These are phyloP conservation scores for Tiliqua scincoides DNA, from an alignment of 2,113 vertebrate genomes.

Conservation along the genomic window DNA sequence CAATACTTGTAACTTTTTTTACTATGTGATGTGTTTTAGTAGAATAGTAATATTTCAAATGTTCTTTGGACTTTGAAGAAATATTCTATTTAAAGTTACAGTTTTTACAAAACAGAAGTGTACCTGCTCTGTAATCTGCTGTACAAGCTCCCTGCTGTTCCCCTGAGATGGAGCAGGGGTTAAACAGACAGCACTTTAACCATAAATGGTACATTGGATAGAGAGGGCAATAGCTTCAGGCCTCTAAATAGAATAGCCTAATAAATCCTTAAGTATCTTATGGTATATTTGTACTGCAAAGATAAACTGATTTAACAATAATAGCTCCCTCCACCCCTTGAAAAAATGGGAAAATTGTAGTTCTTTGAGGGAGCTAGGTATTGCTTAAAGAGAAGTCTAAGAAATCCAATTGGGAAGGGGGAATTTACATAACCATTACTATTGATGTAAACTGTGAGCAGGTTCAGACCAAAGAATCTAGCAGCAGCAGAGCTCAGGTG, in stretches of 20 bases:
- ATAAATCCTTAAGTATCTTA: not conserved
- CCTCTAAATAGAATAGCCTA: not conserved
- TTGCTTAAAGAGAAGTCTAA: not conserved
- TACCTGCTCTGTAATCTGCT: not conserved
- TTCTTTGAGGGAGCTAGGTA: not conserved
- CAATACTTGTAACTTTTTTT: slow-evolving; percentile 42
- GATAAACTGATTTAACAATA: not conserved
- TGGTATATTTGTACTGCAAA: not conserved
- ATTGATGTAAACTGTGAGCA: not conserved
- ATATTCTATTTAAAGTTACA: not conserved
- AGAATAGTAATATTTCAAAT: not conserved
- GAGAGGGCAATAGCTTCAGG: not conserved
- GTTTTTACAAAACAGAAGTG: not conserved
- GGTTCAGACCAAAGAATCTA: not conserved
- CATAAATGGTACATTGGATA: not conserved
- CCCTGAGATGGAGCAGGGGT: not conserved
- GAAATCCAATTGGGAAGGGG: not conserved
- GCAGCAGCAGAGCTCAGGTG: no score
- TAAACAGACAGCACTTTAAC: not conserved
- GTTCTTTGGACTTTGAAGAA: not conserved
- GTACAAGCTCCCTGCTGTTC: not conserved
- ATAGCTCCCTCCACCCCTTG: not conserved
- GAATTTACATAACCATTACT: not conserved
- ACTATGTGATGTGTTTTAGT: slow-evolving; percentile 49
- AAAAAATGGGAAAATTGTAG: not conserved